These are phyloP conservation scores for Caenorhabditis becei DNA, from an alignment of 2,888 invertebrate species.

Conservation along the genomic window DNA sequence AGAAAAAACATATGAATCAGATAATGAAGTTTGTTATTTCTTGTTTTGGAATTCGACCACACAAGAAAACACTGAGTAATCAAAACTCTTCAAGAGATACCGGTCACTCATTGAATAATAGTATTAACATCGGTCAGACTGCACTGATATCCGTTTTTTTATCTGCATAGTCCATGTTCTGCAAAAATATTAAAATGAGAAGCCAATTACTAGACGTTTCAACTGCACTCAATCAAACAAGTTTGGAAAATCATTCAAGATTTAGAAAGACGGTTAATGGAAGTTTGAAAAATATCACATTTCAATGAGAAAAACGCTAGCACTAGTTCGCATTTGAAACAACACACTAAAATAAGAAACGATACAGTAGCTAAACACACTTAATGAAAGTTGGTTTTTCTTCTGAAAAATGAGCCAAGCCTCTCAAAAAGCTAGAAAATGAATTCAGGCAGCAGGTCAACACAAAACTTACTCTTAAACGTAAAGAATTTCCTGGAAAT, in stretches of 20 bases:
- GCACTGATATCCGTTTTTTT: slow-evolving; percentile 50
- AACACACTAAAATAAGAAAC: slow-evolving; percentile 33
- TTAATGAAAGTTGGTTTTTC: slow-evolving; percentile 8
- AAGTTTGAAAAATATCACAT: no score
- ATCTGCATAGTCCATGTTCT: slow-evolving; percentile 56
- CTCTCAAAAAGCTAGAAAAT: neutral
- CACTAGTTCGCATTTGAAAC: slow-evolving; percentile 19
- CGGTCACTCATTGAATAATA: no score
- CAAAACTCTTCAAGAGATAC: no score
- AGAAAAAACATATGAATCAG: no score
- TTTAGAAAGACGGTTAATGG: no score
- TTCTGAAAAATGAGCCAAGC: neutral
- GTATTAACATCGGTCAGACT: no score
- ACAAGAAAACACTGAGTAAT: no score
- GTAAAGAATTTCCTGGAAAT: slow-evolving; percentile 63
- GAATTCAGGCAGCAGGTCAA: slow-evolving; percentile 12
- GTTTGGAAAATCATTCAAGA: neutral
- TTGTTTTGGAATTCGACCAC: no score
- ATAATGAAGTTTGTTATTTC: no score
- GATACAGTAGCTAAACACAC: slow-evolving; percentile 30
- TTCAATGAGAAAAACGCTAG: neutral
- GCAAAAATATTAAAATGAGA: slow-evolving; percentile 27
- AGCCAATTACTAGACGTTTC: neutral
- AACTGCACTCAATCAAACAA: neutral
- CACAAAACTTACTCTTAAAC: slow-evolving; percentile 47